Conservation (phyloP, 2,888 invertebrate genomes). For the Synanthedon myopaeformis region DNA sequence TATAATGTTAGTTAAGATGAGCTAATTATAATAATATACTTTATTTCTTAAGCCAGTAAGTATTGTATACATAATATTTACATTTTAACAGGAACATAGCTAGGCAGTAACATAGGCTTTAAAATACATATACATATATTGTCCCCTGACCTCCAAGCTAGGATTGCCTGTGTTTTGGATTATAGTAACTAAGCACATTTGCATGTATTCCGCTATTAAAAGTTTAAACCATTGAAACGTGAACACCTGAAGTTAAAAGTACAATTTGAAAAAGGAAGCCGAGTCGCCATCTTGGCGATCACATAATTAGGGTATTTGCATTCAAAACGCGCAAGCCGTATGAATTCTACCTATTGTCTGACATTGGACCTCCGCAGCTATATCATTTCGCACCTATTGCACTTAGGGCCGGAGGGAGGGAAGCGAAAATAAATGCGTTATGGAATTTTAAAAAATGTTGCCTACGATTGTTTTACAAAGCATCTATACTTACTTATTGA, state of each 20-base stretch:
- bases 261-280: slow-evolving; percentile 18
- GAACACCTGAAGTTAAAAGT: slow-evolving; percentile 31
- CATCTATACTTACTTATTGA: too few species aligned
- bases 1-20: too few species aligned
- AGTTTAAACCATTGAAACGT: slow-evolving; percentile 24
- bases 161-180: too few species aligned
- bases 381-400: slow-evolving; percentile 62
- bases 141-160: too few species aligned
- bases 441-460: slow-evolving; percentile 41
- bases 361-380: slow-evolving; percentile 66
- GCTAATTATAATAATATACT: too few species aligned
- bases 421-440: slow-evolving; percentile 30
- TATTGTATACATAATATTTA: too few species aligned
- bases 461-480: neutral
- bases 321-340: slow-evolving; percentile 51
- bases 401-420: slow-evolving; percentile 24
- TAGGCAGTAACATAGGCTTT: too few species aligned
- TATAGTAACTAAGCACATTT: too few species aligned
- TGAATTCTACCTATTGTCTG: slow-evolving; percentile 70
- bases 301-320: slow-evolving; percentile 65
- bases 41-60: too few species aligned
- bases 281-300: slow-evolving; percentile 51
- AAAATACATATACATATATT: too few species aligned
- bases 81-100: too few species aligned
- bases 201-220: slow-evolving; percentile 2